A percentile compares a stretch with the other conserved stretches of the same genome.
Conservation (phyloP, 2,888 invertebrate genomes). For the Cepaea hortensis region DNA sequence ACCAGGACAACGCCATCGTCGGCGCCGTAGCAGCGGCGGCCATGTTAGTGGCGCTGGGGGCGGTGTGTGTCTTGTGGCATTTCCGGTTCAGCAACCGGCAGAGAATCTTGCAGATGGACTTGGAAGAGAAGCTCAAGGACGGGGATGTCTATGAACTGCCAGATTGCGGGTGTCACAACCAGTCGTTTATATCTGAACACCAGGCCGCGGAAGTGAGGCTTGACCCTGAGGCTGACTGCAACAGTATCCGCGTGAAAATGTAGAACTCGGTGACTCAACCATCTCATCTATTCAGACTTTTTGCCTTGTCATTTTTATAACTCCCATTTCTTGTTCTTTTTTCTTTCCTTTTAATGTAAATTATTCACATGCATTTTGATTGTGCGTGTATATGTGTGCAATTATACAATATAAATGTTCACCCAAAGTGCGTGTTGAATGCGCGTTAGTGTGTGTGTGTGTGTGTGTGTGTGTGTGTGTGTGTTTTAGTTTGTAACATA, state of each 20-base stretch:
- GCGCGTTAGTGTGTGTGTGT: too few species aligned
- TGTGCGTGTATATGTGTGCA: too few species aligned
- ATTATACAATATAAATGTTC: too few species aligned
- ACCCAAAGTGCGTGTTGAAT: too few species aligned
- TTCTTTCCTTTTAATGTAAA: too few species aligned
- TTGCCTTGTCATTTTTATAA: too few species aligned
- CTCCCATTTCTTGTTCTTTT: too few species aligned
- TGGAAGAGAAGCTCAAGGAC: conserved; percentile 49
- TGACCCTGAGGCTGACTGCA: neutral
- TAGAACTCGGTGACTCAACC: too few species aligned
- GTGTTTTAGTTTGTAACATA: too few species aligned
- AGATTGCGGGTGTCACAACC: neutral
- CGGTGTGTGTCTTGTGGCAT: conserved; percentile 60
- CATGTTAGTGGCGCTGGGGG: conserved; percentile 57
- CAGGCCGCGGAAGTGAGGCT: neutral
- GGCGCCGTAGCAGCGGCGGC: conserved; percentile 66
- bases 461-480: too few species aligned
- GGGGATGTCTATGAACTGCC: neutral
- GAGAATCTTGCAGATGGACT: conserved; percentile 42
- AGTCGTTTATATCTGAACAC: conserved; percentile 4
- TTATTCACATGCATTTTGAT: too few species aligned
- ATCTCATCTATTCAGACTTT: too few species aligned
- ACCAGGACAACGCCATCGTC: conserved; percentile 62
- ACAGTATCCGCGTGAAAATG: neutral
- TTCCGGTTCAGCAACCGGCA: conserved; percentile 56